A percentile compares a stretch with the other conserved stretches of the same genome.
Conservation (phyloP, 2,888 invertebrate genomes). For the Chrysodeixis includens region DNA sequence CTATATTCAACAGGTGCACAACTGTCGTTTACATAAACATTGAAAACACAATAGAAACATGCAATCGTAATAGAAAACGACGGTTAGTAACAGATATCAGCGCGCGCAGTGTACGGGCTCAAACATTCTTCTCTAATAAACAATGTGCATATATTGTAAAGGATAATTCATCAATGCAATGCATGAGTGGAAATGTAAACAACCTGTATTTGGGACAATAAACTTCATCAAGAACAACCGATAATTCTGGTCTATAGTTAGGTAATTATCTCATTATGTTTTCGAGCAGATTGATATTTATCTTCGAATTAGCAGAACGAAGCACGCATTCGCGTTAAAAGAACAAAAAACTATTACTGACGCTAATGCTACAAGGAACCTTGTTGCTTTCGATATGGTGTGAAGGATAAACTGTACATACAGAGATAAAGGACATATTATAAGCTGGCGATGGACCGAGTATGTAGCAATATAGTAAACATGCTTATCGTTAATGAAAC, state of each 20-base stretch:
- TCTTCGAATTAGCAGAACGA: slow-evolving; percentile 73
- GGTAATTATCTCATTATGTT: slow-evolving; percentile 81
- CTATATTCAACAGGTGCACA: slow-evolving; percentile 26
- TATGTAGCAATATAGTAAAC: slow-evolving; percentile 37
- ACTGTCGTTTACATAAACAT: slow-evolving; percentile 19
- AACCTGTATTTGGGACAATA: slow-evolving; percentile 85
- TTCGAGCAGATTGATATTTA: slow-evolving; percentile 73
- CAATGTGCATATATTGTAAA: slow-evolving; percentile 62
- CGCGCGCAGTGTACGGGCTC: slow-evolving; percentile 30
- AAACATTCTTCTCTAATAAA: slow-evolving; percentile 53
- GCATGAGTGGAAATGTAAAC: slow-evolving; percentile 76
- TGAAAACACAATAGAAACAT: slow-evolving; percentile 19
- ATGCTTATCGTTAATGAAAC: slow-evolving; percentile 43
- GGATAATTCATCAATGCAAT: slow-evolving; percentile 69
- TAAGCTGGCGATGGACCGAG: slow-evolving; percentile 24
- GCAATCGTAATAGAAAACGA: slow-evolving; percentile 30
- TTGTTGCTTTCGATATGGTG: slow-evolving; percentile 53
- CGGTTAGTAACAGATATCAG: slow-evolving; percentile 33
- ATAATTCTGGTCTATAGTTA: slow-evolving; percentile 78
- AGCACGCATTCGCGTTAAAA: slow-evolving; percentile 62
- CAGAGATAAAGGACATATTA: slow-evolving; percentile 44
- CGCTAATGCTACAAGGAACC: slow-evolving; percentile 50
- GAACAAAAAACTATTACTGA: slow-evolving; percentile 59
- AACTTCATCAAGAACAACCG: slow-evolving; percentile 84
- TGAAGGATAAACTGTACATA: slow-evolving; percentile 54